Evolutionary conservation across 2,113 vertebrate genomes (phyloP), one percentile per base, ranked within the genome.

Genomic region (Nycticebus coucang): DNA sequence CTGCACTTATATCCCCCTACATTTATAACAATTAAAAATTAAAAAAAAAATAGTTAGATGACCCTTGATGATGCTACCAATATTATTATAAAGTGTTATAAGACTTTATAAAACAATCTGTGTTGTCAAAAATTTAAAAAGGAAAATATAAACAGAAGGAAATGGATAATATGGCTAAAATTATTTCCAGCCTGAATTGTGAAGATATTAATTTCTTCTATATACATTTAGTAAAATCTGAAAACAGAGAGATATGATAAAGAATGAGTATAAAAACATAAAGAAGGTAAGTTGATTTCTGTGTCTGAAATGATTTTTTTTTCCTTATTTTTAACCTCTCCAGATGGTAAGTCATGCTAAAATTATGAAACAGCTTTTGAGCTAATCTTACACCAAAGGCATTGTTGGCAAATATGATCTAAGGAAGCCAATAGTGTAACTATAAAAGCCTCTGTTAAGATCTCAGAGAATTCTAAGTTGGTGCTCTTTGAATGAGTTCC

Each of bases 341-440:
- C 53, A 84, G 62, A 72, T 66, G 30, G 62, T 72, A 57, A 91
- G 33, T 93, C 11, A 91, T 77, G 21, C 33, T 93, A 87, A 91
- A 80, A 80, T 84, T 72, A 84, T 33, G 4, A 79, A 59, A 55
- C 84, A 12, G 1, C 13, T 28, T 75, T 13, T 18, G 55, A 97
- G 4, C 0, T 72, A 78, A 66, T 69, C 2, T 60, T 90, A 30
- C 11, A 87, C 22, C 21, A 91, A 91, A 22, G 64, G 0, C 4
- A 59, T 66, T 30, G 18, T 81, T 87, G 9, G 69, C 24, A 91
- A 59, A 37, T 4, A 62, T 69, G 60, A 60, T 79, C 9, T 93
- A 53, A 81, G 79, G 17, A 90, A 82, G 21, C 59, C 75, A 41
- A 50, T 22, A 28, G 6, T 50, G 7, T 84, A 30, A 45, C 4